Percentiles rank a stretch among this genome's conserved stretches.
Conservation (phyloP, 2,797 vertebrate species). For the Synaphobranchus kaupii region DNA sequence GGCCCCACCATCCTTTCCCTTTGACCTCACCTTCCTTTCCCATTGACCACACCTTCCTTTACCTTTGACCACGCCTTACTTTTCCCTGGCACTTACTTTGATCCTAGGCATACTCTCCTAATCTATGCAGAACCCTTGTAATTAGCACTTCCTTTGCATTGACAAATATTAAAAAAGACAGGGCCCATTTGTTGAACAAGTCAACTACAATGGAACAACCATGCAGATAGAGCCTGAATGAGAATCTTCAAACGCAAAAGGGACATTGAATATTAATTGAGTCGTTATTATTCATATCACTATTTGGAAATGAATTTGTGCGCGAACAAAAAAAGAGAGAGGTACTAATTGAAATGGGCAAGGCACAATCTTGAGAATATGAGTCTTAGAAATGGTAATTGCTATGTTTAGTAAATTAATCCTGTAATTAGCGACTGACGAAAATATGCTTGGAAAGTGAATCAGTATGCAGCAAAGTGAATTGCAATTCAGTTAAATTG, state of each 20-base stretch:
- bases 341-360: constrained; percentile 54
- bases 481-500: constrained; percentile 33
- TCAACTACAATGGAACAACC: constrained; percentile 39
- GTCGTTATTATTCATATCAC: constrained; percentile 53
- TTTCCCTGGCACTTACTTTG: not conserved
- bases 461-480: constrained; percentile 43
- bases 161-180: constrained; percentile 32
- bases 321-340: constrained; percentile 29
- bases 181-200: constrained; percentile 42
- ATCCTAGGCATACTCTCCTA: not conserved
- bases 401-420: constrained; percentile 54
- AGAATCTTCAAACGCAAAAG: constrained; percentile 49
- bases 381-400: constrained; percentile 55
- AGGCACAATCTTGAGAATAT: constrained; percentile 45
- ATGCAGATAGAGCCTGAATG: constrained; percentile 45
- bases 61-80: not conserved
- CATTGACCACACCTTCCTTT: not conserved
- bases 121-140: not conserved
- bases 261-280: constrained; percentile 52
- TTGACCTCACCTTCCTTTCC: not conserved
- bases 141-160: not conserved
- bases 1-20: not conserved
- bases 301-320: constrained; percentile 26
- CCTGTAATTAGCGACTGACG: constrained; percentile 55
- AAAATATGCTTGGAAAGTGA: constrained; percentile 50